Percentiles rank a stretch among this genome's conserved stretches.
Conservation (phyloP, 2,797 vertebrate genomes). For the Alcedo quadribrachys region DNA sequence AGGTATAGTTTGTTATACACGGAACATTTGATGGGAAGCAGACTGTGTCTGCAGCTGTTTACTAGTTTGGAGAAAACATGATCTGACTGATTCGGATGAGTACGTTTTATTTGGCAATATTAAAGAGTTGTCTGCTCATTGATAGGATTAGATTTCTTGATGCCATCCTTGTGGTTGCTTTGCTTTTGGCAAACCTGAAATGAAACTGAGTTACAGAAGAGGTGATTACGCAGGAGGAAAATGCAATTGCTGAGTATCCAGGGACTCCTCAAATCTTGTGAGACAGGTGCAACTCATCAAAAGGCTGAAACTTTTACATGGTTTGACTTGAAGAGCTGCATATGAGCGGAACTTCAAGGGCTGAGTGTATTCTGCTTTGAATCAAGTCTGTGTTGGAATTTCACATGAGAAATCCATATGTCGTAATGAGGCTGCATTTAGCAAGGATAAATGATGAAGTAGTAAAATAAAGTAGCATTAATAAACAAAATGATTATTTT, state of each 20-base stretch:
- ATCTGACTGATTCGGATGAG: constrained; percentile 48
- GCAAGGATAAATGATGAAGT: not conserved
- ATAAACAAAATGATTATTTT: constrained; percentile 18
- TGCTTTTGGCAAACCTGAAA: constrained; percentile 9
- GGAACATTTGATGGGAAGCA: constrained; percentile 72
- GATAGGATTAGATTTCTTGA: constrained; percentile 30
- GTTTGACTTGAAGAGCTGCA: constrained; percentile 41
- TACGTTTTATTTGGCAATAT: constrained; percentile 65
- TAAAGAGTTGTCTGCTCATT: constrained; percentile 46
- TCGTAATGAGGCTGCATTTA: not conserved
- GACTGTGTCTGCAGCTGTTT: constrained; percentile 72
- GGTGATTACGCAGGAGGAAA: not conserved
- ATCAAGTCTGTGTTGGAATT: constrained; percentile 45
- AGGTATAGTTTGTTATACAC: constrained; percentile 61
- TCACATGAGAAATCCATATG: constrained; percentile 20
- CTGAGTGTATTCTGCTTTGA: constrained; percentile 37
- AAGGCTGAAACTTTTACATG: not conserved
- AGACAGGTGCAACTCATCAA: constrained; percentile 52
- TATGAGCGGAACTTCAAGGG: constrained; percentile 20
- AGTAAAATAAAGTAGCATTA: constrained; percentile 16
- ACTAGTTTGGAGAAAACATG: constrained; percentile 69
- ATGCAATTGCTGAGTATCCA: not conserved
- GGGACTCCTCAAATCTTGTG: not conserved
- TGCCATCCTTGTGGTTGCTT: not conserved
- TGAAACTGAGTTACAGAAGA: not conserved